These are phyloP conservation scores for Rattus rattus DNA, from an alignment of 2,113 vertebrate species.

Conservation along the genomic window DNA sequence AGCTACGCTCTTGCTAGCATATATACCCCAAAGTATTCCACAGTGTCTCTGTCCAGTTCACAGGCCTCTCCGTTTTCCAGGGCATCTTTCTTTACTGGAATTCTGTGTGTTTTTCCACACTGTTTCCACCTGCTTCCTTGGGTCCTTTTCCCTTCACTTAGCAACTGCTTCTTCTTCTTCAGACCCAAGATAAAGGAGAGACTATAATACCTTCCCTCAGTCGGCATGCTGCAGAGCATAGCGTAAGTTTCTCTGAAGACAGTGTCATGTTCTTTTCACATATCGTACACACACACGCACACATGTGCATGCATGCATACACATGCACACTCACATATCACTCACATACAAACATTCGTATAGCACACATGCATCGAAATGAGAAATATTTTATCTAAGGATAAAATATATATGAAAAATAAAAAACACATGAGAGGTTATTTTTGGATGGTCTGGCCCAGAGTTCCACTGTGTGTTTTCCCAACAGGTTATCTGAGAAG, in stretches of 20 bases:
- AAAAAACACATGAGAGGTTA: not conserved
- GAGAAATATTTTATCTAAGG: not conserved
- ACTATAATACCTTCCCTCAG: fast-evolving
- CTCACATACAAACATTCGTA: too few species aligned
- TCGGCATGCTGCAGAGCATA: not conserved
- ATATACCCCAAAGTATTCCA: not conserved
- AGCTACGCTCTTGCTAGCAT: not conserved
- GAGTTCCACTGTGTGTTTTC: not conserved
- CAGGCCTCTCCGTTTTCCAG: not conserved
- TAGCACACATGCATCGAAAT: not conserved
- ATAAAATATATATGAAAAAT: slow-evolving; percentile 1
- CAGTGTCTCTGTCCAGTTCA: not conserved
- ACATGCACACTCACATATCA: too few species aligned
- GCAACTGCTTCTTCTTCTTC: slow-evolving; percentile 39
- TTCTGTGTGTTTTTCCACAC: not conserved
- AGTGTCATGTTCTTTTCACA: not conserved
- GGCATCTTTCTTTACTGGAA: not conserved
- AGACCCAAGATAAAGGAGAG: slow-evolving; percentile 4
- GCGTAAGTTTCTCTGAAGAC: not conserved
- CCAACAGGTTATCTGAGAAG: not conserved
- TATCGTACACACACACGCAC: not conserved
- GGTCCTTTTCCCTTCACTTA: not conserved
- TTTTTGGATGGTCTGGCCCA: not conserved
- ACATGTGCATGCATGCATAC: too few species aligned
- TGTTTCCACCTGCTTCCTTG: slow-evolving; percentile 6